These are phyloP conservation scores for Macaca nemestrina DNA, from an alignment of 2,113 vertebrate genomes.

Conservation along the genomic window DNA sequence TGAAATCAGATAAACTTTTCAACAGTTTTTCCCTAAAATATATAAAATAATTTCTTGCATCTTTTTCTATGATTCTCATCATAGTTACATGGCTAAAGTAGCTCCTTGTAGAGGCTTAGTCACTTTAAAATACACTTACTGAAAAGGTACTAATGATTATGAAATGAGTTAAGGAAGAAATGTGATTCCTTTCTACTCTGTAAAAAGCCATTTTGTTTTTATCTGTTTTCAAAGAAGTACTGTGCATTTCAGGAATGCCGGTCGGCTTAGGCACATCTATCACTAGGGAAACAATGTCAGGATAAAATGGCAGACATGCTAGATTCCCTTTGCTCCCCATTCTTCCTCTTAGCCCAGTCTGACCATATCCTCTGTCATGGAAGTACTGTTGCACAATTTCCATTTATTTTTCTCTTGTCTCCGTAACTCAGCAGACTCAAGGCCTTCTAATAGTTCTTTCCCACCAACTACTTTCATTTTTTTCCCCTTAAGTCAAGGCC, in stretches of 20 bases:
- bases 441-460: neutral
- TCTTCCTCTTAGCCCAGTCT: neutral
- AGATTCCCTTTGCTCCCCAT: accelerated
- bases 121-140: neutral
- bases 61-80: neutral
- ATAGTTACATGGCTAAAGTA: neutral
- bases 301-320: accelerated
- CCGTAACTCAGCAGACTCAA: neutral
- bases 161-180: neutral
- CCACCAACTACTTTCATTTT: neutral
- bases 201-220: neutral
- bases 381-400: neutral
- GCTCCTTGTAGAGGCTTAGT: neutral
- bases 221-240: neutral
- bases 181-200: neutral
- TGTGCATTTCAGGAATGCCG: neutral
- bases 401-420: neutral
- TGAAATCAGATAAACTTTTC: neutral
- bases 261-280: neutral
- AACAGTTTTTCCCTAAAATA: neutral
- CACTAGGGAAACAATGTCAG: too few species aligned
- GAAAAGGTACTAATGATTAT: neutral
- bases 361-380: neutral
- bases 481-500: neutral
- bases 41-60: neutral